These are phyloP conservation scores for Drosophila ercepeae DNA, from an alignment of 1,140 invertebrate species.

Conservation along the genomic window DNA sequence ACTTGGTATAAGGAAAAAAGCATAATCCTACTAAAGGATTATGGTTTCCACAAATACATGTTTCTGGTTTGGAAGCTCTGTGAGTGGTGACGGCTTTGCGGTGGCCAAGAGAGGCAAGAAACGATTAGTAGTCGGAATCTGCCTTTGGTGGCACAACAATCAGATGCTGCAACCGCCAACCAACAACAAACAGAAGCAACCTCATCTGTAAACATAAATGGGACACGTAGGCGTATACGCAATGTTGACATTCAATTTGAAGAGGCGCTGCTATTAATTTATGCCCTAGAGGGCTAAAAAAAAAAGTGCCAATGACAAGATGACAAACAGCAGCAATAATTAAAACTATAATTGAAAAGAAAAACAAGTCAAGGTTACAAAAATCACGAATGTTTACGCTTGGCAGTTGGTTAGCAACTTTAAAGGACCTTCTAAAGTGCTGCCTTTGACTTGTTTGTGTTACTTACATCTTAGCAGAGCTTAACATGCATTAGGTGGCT, in stretches of 20 bases:
- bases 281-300: neutral
- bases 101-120: neutral
- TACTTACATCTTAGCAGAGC: slow-evolving; percentile 1
- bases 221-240: slow-evolving; percentile 32
- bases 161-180: slow-evolving; percentile 1
- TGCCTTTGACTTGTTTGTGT: slow-evolving; percentile 34
- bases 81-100: neutral
- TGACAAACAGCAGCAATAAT: neutral
- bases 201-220: neutral
- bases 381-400: neutral
- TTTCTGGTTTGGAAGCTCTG: neutral
- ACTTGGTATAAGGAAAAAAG: too few relatives aligned
- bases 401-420: neutral
- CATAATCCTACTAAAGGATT: neutral
- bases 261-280: slow-evolving; percentile 41
- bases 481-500: neutral
- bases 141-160: slow-evolving; percentile 23
- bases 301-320: neutral
- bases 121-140: slow-evolving; percentile 38
- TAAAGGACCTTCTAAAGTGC: neutral
- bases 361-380: neutral
- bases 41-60: neutral
- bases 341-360: neutral
- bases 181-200: slow-evolving; percentile 11
- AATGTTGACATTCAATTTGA: slow-evolving; percentile 41